These are phyloP conservation scores for Mesorhabditis spiculigera DNA, from an alignment of 2,888 invertebrate genomes.

Conservation along the genomic window DNA sequence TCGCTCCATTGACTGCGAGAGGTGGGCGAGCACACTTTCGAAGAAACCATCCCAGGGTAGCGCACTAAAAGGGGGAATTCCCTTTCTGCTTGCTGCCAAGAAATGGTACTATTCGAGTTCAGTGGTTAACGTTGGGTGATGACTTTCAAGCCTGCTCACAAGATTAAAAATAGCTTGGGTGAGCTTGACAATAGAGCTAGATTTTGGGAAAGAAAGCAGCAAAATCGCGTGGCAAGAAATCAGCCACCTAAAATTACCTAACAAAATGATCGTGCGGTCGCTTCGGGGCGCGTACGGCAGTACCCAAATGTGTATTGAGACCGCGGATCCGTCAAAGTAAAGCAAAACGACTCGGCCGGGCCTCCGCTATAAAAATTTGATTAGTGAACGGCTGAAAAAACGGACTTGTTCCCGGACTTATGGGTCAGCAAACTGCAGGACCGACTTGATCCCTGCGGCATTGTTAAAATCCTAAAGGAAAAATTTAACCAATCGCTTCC, in stretches of 20 bases:
- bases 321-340: conserved; percentile 88
- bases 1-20: neutral
- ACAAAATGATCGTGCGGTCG: conserved; percentile 71
- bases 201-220: no score
- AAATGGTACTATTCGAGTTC: no score
- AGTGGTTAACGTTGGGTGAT: no score
- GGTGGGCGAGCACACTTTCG: neutral
- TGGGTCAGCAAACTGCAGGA: conserved; percentile 57
- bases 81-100: conserved; percentile 8
- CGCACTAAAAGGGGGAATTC: neutral
- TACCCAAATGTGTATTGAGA: conserved; percentile 96
- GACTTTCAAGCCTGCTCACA: no score
- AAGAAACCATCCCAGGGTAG: neutral
- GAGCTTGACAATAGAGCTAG: no score
- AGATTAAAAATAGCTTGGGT: no score
- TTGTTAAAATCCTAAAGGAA: conserved; percentile 41
- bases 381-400: conserved; percentile 8
- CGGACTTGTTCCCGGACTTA: conserved; percentile 35
- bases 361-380: conserved; percentile 26
- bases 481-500: no score
- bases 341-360: conserved; percentile 89
- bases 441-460: conserved; percentile 47
- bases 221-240: no score
- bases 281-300: conserved; percentile 86
- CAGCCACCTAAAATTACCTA: conserved; percentile 55